A percentile compares a stretch with the other conserved stretches of the same genome.
Evolutionary conservation across 2,888 invertebrate species (phyloP).

Genomic region (Rhyacophila evoluta): DNA sequence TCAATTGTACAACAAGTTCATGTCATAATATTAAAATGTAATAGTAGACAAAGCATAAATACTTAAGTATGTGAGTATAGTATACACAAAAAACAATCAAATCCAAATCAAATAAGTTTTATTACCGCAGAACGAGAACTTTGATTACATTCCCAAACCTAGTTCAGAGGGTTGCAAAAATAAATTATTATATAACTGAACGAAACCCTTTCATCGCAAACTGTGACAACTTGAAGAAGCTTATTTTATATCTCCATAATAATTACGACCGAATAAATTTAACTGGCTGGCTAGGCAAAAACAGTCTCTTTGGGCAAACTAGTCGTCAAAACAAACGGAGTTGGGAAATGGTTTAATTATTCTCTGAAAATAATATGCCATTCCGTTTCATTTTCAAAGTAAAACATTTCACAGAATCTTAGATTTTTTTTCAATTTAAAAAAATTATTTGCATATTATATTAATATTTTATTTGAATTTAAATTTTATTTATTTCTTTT

Average conservation of each 20-base stretch:
- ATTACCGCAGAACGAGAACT: neutral
- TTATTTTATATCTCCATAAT: conserved; percentile 20
- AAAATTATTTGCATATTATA: no score
- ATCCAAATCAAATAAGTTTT: neutral
- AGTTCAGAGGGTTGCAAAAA: neutral
- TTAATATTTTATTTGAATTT: no score
- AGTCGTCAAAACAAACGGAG: conserved; percentile 2
- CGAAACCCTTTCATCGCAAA: neutral
- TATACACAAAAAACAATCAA: neutral
- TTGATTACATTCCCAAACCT: neutral
- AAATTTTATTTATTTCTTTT: no score
- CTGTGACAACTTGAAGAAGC: neutral
- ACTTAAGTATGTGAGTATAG: no score
- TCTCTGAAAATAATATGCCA: neutral
- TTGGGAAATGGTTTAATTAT: conserved; percentile 1
- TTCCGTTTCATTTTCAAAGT: neutral
- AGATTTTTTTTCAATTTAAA: no score
- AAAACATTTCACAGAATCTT: neutral
- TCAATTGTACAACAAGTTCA: no score
- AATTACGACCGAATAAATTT: conserved; percentile 14
- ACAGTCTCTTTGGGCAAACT: conserved; percentile 10
- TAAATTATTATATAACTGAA: neutral
- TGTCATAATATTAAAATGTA: no score
- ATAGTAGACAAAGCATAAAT: no score
- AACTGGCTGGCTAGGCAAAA: conserved; percentile 15